Evolutionary conservation across 92 coral and sea anemone species (phyloP), one percentile per base, ranked within the genome.

Genomic region (Paramuricea clavata): DNA sequence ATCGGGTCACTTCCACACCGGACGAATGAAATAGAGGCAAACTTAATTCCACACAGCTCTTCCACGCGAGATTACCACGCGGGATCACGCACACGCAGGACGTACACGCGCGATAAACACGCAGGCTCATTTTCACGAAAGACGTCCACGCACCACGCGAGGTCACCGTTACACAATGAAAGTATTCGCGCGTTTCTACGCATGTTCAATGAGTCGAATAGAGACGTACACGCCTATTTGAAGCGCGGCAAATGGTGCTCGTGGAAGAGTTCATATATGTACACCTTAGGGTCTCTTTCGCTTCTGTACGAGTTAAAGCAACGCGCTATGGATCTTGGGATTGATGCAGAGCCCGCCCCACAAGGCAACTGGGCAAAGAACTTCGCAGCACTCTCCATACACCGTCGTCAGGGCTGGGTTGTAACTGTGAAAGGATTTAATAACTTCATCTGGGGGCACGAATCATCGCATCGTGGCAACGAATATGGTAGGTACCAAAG

Each of bases 281-380:
- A 21, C 31, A 41, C 83, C 9, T 35, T 85, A 13, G 89, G 89
- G 15, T 85, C 89, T 31, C 47, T 68, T 9, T 30, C 49, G 32
- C 0, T 31, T 39, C 15, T 78, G 25, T 31, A n/a, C n/a, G 12
- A 15, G 32, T 49, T n/a, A 26, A 74, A 30, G 41, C 75, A 76
- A 83, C 89, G 5, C 52, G 69, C 88, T n/a, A 69, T 41, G 44
- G 88, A 85, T 4, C 34, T 16, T 32, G 39, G 82, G 44, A 83
- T 82, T 15, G 21, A 35, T 10, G 33, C 89, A 0, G 98, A 94
- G 44, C 69, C 57, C 34, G 78, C 94, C 44, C 98, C 95, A 13
- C 83, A 49, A 23, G 97, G 97, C 16, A 92, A 94, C 88, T 94
- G 97, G 97, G 85, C 91, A 43, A 89, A 89, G 85, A 92, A 90